phyloP scores from a whole-genome alignment of 2,888 invertebrate genomes.

The Entomobrya multifasciata region DNA sequence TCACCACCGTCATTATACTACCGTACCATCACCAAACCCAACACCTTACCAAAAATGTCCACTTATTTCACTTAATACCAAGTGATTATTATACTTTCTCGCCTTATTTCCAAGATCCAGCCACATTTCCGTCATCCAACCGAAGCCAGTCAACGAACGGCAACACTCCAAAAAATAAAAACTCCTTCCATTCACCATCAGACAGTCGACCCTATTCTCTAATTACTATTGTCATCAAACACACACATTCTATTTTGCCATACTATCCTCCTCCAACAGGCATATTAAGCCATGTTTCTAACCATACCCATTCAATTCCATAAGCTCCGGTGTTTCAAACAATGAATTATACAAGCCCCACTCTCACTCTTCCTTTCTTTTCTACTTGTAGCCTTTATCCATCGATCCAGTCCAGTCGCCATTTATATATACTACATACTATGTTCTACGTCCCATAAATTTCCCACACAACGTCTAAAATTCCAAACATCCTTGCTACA shows the following conservation, averaged over 20 bases:
- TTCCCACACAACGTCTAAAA: background rate
- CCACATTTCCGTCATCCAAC: conserved; percentile 50
- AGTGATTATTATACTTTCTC: conserved; percentile 28
- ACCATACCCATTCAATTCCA: background rate
- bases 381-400: background rate
- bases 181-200: conserved; percentile 33
- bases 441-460: too few relatives aligned
- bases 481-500: conserved; percentile 2
- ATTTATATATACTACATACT: background rate
- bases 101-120: conserved; percentile 43
- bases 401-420: too few relatives aligned
- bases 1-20: conserved; percentile 37
- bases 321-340: conserved; percentile 34
- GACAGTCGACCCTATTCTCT: conserved; percentile 17
- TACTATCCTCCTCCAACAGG: conserved; percentile 6
- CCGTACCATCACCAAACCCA: conserved; percentile 35
- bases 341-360: conserved; percentile 24
- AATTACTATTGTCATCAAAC: conserved; percentile 32
- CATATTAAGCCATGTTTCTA: conserved; percentile 42
- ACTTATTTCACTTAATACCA: conserved; percentile 14
- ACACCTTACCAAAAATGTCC: conserved; percentile 55
- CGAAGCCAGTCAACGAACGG: conserved; percentile 14
- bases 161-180: conserved; percentile 28
- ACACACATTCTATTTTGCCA: conserved; percentile 14
- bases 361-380: background rate